Base-by-base conservation (phyloP, 2,888 invertebrate species). In the Hymenopus coronatus region DNA sequence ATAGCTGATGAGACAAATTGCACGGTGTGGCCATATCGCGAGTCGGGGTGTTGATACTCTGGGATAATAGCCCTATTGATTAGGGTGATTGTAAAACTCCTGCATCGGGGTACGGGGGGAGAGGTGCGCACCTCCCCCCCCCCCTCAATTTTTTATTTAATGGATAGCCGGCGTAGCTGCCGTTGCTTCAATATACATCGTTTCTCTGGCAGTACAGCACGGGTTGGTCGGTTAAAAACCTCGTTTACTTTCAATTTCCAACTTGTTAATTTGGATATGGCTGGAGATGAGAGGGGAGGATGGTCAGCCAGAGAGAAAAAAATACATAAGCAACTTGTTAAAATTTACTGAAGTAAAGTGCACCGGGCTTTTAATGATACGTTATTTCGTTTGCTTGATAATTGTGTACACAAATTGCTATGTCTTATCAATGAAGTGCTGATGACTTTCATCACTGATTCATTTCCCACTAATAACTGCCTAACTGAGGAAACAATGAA, bases 1-100 rank as follows among this genome's bases (percentile, higher is more conserved):
- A 85, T 70, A 46, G 85, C 85, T 89, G 88, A 89, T 89, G 89
- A 88, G 89, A 85, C 89, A 89, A 89, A 89, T 89, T 89, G 88
- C 88, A 85, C 28, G 82, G 70, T 70, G 54, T n/a, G 30, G 83
- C 83, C 27, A n/a, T 85, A 83, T 88, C 89, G 83, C 40, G 70
- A 85, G 82, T 27, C 20, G 15, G 70, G 84, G 70, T 88, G 82
- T 82, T 81, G 85, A 81, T 84, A 82, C 85, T 82, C 86, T 33
- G 28, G 85, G 82, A 88, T 88, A 89, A 89, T 89, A 89, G 83
- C 85, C 87, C 84, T 87, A 89, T 89, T 89, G 89, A 89, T 89
- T 89, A 87, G 87, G 87, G 87, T 87, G 87, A 87, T 87, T 87
- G 87, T 87, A 82, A 70, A 87, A 87, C 87, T 82, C 87, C 54